phyloP scores from a whole-genome alignment of 1,140 invertebrate genomes.

The Campoletis sonorensis region DNA sequence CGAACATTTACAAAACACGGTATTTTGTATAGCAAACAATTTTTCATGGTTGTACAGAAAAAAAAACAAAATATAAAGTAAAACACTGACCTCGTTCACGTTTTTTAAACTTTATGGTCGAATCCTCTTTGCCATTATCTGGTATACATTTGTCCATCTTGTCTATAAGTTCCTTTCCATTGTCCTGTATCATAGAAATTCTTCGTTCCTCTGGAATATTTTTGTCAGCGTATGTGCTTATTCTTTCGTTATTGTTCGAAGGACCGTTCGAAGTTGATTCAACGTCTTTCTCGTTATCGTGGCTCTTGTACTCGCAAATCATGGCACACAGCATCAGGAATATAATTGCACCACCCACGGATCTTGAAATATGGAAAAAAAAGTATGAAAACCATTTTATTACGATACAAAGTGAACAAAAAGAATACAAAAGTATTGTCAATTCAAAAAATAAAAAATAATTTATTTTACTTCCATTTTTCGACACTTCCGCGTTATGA shows the following conservation, averaged over 20 bases:
- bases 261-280: constrained; percentile 64
- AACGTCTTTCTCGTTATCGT: constrained; percentile 61
- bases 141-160: constrained; percentile 61
- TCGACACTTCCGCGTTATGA: neutral
- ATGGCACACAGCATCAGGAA: constrained; percentile 80
- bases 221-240: constrained; percentile 66
- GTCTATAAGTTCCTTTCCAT: constrained; percentile 70
- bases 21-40: no score
- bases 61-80: neutral
- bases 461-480: neutral
- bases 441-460: no score
- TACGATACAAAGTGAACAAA: neutral
- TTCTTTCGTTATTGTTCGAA: constrained; percentile 74
- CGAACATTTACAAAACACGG: neutral
- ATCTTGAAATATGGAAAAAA: constrained; percentile 69
- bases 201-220: constrained; percentile 66
- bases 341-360: constrained; percentile 71
- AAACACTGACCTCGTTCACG: constrained; percentile 22
- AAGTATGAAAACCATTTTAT: neutral
- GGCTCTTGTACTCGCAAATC: constrained; percentile 75
- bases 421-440: neutral
- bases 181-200: constrained; percentile 62
- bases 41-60: neutral
- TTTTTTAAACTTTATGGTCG: constrained; percentile 27
- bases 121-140: constrained; percentile 60